Percentiles rank a stretch among this genome's conserved stretches.
Conservation (phyloP, 2,888 invertebrate genomes). For the Pedicia rivosa region DNA sequence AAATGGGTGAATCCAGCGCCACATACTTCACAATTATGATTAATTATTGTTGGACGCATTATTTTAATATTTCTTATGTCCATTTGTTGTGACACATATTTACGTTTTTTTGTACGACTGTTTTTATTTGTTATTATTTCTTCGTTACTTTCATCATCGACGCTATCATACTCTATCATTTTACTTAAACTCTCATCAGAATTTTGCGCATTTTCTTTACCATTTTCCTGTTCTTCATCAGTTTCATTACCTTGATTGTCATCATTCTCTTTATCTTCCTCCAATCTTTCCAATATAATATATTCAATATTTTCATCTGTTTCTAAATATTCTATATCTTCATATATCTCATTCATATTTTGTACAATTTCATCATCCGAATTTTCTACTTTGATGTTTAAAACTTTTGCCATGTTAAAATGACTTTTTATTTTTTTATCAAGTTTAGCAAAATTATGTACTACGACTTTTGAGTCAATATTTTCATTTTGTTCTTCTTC, state of each 20-base stretch:
- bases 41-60: constrained; percentile 3
- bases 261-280: too few species aligned
- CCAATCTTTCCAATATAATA: not conserved
- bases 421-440: too few species aligned
- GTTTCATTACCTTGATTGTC: not conserved
- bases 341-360: not conserved
- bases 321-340: constrained; percentile 6
- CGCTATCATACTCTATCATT: not conserved
- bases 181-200: too few species aligned
- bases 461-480: not conserved
- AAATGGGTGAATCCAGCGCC: constrained; percentile 12
- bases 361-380: too few species aligned
- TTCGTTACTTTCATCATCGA: too few species aligned
- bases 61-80: not conserved
- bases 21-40: constrained; percentile 11
- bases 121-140: too few species aligned
- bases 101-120: too few species aligned
- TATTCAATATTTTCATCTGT: constrained; percentile 2
- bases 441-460: too few species aligned
- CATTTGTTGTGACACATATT: too few species aligned
- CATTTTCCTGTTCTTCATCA: not conserved
- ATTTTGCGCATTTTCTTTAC: not conserved
- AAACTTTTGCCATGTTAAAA: too few species aligned
- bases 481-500: not conserved
- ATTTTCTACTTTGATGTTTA: too few species aligned